These are phyloP conservation scores for Koerneria pararmatus DNA, from an alignment of 2,888 invertebrate genomes.

Conservation along the genomic window DNA sequence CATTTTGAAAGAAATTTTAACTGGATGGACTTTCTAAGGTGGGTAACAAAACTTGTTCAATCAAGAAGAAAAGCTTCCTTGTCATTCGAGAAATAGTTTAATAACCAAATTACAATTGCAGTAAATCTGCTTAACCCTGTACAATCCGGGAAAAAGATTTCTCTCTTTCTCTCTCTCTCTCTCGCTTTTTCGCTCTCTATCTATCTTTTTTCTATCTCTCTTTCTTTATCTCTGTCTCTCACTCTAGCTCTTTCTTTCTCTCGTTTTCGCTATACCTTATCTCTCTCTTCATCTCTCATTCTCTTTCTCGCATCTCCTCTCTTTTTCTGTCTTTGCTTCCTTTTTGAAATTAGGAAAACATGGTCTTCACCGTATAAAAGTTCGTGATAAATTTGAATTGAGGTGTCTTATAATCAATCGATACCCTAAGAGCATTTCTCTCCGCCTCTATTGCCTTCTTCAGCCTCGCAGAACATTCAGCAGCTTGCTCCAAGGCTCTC, in stretches of 20 bases:
- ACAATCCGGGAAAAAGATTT: slow-evolving; percentile 7
- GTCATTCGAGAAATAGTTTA: no score
- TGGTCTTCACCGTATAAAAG: neutral
- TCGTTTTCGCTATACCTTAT: slow-evolving; percentile 1
- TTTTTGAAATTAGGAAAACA: neutral
- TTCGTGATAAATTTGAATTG: neutral
- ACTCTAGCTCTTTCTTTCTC: neutral
- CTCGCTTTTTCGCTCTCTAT: no score
- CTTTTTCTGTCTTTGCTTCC: neutral
- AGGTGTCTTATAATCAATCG: slow-evolving; percentile 1
- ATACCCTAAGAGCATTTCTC: slow-evolving; percentile 26
- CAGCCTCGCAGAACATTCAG: slow-evolving; percentile 29
- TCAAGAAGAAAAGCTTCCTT: no score
- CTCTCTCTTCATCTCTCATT: neutral
- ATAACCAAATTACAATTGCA: no score
- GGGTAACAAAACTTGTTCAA: neutral
- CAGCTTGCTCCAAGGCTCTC: slow-evolving; percentile 23
- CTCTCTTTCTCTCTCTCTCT: no score
- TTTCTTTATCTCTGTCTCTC: neutral
- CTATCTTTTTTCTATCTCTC: neutral
- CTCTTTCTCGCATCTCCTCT: neutral
- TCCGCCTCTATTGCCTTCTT: slow-evolving; percentile 35
- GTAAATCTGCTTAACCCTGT: no score
- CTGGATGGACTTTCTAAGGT: neutral
- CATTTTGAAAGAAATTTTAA: no score